Conservation (phyloP, 2,888 invertebrate genomes). For the Cephus pygmeus region DNA sequence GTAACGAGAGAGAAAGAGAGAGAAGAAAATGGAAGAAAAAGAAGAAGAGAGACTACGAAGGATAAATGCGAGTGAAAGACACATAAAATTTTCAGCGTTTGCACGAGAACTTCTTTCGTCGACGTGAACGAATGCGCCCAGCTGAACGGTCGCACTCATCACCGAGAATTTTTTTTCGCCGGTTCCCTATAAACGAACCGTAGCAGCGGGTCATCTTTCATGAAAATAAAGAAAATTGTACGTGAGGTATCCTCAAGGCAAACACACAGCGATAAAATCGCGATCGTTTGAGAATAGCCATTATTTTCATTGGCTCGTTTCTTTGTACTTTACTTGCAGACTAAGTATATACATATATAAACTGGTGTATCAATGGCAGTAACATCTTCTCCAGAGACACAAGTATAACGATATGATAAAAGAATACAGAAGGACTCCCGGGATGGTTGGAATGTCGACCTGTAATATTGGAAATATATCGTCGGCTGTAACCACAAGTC, state of each 20-base stretch:
- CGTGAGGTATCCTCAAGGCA: neutral
- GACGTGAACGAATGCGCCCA: neutral
- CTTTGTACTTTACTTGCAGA: neutral
- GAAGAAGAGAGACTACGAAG: neutral
- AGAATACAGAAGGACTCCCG: conserved; percentile 38
- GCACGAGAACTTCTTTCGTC: conserved; percentile 8
- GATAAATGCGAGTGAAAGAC: neutral
- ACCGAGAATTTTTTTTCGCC: neutral
- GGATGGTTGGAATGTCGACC: conserved; percentile 50
- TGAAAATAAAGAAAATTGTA: neutral
- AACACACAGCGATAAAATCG: neutral
- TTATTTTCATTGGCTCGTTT: conserved; percentile 5
- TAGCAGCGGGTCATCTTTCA: neutral
- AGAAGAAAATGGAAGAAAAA: neutral
- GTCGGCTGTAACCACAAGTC: conserved; percentile 58
- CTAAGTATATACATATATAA: neutral
- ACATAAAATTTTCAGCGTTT: conserved; percentile 5
- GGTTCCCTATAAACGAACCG: neutral
- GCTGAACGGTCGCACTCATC: neutral
- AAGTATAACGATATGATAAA: conserved; percentile 22
- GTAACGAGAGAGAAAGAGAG: neutral
- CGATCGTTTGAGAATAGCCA: neutral
- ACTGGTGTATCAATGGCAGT: neutral
- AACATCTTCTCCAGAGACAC: conserved; percentile 34
- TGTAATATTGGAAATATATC: conserved; percentile 60